phyloP scores from a whole-genome alignment of 2,113 vertebrate genomes.

The Xiphias gladius region DNA sequence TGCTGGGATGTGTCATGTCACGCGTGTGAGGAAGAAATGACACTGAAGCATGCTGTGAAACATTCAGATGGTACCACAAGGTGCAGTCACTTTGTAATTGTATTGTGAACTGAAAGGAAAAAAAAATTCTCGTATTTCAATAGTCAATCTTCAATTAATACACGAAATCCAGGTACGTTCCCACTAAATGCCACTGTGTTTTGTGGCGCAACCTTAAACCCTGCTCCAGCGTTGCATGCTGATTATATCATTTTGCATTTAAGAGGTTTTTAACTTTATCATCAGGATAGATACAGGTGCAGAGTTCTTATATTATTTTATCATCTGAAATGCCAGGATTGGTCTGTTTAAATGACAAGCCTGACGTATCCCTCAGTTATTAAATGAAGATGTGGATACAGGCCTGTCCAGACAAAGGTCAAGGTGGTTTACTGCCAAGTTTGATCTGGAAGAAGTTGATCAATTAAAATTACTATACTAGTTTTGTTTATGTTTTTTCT shows the following conservation, averaged over 20 bases:
- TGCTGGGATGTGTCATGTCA: conserved; percentile 19
- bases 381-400: conserved; percentile 21
- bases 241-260: background rate
- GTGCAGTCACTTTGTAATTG: background rate
- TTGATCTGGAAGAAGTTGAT: conserved; percentile 20
- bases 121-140: background rate
- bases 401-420: conserved; percentile 32
- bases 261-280: conserved; percentile 10
- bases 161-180: background rate
- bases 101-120: background rate
- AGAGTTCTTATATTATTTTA: conserved; percentile 4
- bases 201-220: background rate
- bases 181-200: background rate
- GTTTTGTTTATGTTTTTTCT: no score
- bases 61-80: background rate
- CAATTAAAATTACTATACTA: background rate
- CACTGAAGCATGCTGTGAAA: conserved; percentile 40
- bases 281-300: background rate
- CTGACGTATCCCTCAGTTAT: conserved; percentile 13
- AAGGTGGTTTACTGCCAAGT: background rate
- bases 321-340: conserved; percentile 32
- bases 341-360: conserved; percentile 27
- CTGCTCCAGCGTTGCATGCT: background rate
- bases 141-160: background rate
- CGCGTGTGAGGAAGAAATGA: conserved; percentile 15